phyloP scores from a whole-genome alignment of 2,888 invertebrate genomes.

The Heliconius ethilla region DNA sequence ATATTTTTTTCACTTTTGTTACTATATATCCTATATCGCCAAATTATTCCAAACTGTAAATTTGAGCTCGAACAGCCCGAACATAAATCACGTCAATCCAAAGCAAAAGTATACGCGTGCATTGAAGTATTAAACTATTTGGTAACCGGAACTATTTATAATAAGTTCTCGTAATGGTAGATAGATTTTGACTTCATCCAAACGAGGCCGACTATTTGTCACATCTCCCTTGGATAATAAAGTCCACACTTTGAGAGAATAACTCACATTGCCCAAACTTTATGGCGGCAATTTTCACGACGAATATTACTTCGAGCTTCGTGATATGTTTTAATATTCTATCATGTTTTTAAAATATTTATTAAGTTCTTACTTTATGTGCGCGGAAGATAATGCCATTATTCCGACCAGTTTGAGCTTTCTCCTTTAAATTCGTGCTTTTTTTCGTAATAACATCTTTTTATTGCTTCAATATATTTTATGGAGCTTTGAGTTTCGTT shows the following conservation, averaged over 20 bases:
- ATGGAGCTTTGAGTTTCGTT: slow-evolving; percentile 6
- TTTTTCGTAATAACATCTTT: slow-evolving; percentile 17
- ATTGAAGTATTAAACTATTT: slow-evolving; percentile 49
- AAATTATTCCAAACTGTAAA: background rate
- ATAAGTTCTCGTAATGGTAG: slow-evolving; percentile 70
- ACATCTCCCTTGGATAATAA: slow-evolving; percentile 70
- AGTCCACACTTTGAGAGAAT: slow-evolving; percentile 74
- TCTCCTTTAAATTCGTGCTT: slow-evolving; percentile 8
- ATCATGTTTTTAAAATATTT: slow-evolving; percentile 76
- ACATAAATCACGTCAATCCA: slow-evolving; percentile 54
- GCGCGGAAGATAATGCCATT: slow-evolving; percentile 42
- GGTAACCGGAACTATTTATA: slow-evolving; percentile 76
- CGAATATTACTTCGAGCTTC: slow-evolving; percentile 67
- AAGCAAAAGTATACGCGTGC: slow-evolving; percentile 48
- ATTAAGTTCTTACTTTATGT: slow-evolving; percentile 65
- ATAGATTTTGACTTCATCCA: slow-evolving; percentile 57
- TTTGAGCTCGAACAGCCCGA: background rate
- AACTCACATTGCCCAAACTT: slow-evolving; percentile 72
- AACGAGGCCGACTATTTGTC: slow-evolving; percentile 60
- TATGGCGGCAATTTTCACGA: slow-evolving; percentile 74
- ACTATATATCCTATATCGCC: too few relatives aligned
- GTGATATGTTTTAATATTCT: slow-evolving; percentile 76
- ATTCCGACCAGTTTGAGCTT: slow-evolving; percentile 29
- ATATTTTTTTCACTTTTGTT: too few relatives aligned
- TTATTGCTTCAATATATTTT: slow-evolving; percentile 32